Evolutionary conservation across 2,113 vertebrate species (phyloP).

Genomic region (Pomatorhinus ruficollis): DNA sequence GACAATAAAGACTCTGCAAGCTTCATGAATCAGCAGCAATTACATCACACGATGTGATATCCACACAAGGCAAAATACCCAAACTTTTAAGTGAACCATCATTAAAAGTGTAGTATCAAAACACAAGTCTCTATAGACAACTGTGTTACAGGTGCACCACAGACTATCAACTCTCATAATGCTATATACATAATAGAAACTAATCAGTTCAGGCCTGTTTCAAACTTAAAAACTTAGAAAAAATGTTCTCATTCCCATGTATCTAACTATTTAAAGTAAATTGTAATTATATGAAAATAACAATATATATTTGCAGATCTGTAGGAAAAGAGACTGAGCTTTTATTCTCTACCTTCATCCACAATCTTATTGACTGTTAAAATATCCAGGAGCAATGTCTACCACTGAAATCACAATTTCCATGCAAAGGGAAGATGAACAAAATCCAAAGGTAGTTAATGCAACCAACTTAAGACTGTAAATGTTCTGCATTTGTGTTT

Average conservation of each 20-base stretch:
- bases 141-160: background rate
- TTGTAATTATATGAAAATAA: background rate
- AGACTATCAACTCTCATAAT: background rate
- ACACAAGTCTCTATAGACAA: background rate
- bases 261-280: background rate
- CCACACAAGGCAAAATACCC: background rate
- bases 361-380: background rate
- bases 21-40: background rate
- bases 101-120: background rate
- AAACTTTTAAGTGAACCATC: background rate
- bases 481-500: background rate
- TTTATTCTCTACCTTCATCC: background rate
- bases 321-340: background rate
- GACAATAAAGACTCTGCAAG: slow-evolving; percentile 28
- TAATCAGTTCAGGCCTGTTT: background rate
- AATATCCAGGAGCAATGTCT: background rate
- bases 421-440: background rate
- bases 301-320: background rate
- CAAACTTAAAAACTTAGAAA: background rate
- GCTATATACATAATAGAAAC: background rate
- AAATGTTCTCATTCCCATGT: background rate
- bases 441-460: background rate
- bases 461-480: background rate
- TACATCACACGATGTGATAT: background rate
- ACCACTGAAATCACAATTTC: background rate